phyloP scores from a whole-genome alignment of 1,140 invertebrate genomes.

The Drosophila saltans region DNA sequence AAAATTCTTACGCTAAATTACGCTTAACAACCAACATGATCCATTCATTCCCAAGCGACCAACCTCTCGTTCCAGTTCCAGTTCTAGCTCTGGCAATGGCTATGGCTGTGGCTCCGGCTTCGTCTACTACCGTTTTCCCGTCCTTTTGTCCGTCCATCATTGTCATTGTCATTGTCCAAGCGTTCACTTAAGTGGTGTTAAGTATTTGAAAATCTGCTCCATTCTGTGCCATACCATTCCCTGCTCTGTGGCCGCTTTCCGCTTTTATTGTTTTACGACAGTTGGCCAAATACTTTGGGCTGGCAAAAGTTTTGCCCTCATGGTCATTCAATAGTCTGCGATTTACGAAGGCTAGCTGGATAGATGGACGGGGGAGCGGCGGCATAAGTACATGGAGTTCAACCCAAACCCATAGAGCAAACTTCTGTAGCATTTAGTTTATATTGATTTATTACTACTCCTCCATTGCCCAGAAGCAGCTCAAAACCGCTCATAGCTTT shows the following conservation, averaged over 20 bases:
- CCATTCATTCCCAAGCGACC: conserved; percentile 27
- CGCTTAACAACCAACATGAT: conserved; percentile 55
- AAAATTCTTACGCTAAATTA: conserved; percentile 79
- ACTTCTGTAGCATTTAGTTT: conserved; percentile 57
- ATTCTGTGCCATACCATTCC: conserved; percentile 21
- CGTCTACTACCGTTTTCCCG: background rate
- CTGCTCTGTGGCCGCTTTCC: conserved; percentile 54
- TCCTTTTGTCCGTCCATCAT: conserved; percentile 3
- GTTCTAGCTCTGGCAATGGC: no score
- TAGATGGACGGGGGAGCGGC: background rate
- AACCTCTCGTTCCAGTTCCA: background rate
- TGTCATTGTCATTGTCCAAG: conserved; percentile 69
- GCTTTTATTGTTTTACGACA: conserved; percentile 79
- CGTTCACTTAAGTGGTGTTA: conserved; percentile 75
- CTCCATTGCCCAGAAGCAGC: background rate
- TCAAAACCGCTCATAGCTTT: conserved; percentile 62
- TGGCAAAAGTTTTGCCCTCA: conserved; percentile 69
- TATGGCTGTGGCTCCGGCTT: no score
- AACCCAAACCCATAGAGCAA: conserved; percentile 38
- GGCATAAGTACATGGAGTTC: conserved; percentile 11
- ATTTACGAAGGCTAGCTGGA: conserved; percentile 56
- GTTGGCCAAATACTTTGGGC: conserved; percentile 77
- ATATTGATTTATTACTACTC: conserved; percentile 69
- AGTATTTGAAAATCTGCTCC: conserved; percentile 77
- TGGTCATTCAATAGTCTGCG: conserved; percentile 79